These are phyloP conservation scores for Catonia carolina DNA, from an alignment of 2,888 invertebrate genomes.

Conservation along the genomic window DNA sequence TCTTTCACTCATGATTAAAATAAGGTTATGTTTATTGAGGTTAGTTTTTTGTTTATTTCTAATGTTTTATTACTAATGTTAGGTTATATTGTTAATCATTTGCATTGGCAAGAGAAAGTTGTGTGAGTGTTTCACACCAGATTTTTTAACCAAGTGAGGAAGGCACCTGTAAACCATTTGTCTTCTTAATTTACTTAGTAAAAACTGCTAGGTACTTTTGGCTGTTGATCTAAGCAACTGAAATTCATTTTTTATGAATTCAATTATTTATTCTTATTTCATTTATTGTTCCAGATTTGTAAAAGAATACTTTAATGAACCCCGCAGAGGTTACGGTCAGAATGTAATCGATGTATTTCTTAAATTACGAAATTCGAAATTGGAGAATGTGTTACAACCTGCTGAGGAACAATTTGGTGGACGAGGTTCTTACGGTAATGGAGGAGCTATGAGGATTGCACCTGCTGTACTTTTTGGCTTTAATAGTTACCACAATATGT, in stretches of 20 bases:
- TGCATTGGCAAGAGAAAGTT: too few species aligned
- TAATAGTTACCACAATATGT: slow-evolving; percentile 45
- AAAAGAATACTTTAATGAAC: slow-evolving; percentile 54
- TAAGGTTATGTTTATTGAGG: too few species aligned
- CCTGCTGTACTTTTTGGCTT: slow-evolving; percentile 58
- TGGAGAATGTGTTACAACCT: slow-evolving; percentile 53
- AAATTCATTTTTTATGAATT: not conserved
- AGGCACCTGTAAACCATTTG: too few species aligned
- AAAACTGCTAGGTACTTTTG: not conserved
- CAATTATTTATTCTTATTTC: not conserved
- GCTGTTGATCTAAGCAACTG: not conserved
- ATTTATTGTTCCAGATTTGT: slow-evolving; percentile 46
- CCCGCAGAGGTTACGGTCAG: slow-evolving; percentile 58
- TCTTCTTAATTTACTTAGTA: slow-evolving; percentile 7
- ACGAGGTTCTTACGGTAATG: slow-evolving; percentile 67
- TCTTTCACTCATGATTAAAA: too few species aligned
- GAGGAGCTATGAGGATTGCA: slow-evolving; percentile 65
- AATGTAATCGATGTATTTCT: slow-evolving; percentile 52
- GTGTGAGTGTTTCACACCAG: too few species aligned
- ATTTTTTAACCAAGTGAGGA: too few species aligned
- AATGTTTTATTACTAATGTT: too few species aligned
- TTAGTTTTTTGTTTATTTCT: too few species aligned
- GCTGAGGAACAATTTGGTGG: slow-evolving; percentile 61
- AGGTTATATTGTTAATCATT: too few species aligned
- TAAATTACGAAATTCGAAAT: slow-evolving; percentile 49